phyloP scores from a whole-genome alignment of 2,888 invertebrate species.

The Marronus borbonicus region DNA sequence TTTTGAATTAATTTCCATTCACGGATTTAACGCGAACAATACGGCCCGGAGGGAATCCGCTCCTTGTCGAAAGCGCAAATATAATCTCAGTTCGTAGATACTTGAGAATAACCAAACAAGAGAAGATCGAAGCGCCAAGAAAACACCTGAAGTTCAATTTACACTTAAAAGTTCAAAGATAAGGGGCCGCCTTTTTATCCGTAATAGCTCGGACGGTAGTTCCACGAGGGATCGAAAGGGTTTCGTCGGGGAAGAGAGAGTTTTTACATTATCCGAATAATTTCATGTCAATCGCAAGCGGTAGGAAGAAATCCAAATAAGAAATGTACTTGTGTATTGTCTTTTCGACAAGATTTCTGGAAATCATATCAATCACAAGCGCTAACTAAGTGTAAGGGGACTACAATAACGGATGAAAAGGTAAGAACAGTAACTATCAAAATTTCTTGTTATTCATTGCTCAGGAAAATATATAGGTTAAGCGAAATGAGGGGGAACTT shows the following conservation, averaged over 20 bases:
- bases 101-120: slow-evolving; percentile 58
- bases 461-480: no score
- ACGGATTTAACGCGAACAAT: slow-evolving; percentile 40
- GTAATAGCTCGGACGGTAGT: slow-evolving; percentile 28
- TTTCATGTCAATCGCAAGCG: background rate
- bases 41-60: slow-evolving; percentile 40
- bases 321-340: no score
- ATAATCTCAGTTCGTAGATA: slow-evolving; percentile 55
- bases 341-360: no score
- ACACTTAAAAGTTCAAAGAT: slow-evolving; percentile 62
- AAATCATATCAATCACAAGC: no score
- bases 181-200: slow-evolving; percentile 60
- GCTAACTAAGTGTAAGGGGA: no score
- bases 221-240: slow-evolving; percentile 6
- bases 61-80: slow-evolving; percentile 53
- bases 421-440: no score
- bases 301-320: background rate
- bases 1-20: slow-evolving; percentile 44
- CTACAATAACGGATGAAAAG: no score
- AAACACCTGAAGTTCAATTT: slow-evolving; percentile 66
- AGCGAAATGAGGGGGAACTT: no score
- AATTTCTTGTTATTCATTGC: no score
- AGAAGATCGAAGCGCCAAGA: slow-evolving; percentile 58
- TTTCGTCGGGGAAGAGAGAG: background rate
- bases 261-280: background rate